phyloP scores from a whole-genome alignment of 2,797 vertebrate genomes.

The Pantherophis alleghaniensis region DNA sequence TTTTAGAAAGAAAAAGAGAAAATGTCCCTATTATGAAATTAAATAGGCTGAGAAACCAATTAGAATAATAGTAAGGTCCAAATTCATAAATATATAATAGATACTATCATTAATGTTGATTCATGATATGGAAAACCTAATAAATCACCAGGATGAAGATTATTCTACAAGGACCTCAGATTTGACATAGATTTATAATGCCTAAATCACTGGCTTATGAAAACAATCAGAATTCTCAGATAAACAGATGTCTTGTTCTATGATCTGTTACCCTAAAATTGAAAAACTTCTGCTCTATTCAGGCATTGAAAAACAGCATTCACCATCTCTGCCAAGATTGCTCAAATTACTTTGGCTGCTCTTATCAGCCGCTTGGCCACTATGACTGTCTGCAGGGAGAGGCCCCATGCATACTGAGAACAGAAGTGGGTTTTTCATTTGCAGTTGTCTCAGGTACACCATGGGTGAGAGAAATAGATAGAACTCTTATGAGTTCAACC shows the following conservation, averaged over 20 bases:
- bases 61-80: background rate
- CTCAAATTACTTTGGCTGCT: background rate
- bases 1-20: background rate
- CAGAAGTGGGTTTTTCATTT: background rate
- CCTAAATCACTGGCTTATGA: background rate
- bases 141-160: background rate
- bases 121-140: background rate
- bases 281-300: background rate
- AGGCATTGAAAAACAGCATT: background rate
- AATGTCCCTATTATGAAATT: background rate
- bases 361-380: background rate
- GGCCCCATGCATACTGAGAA: background rate
- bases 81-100: background rate
- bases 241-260: background rate
- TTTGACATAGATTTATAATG: background rate
- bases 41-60: constrained; percentile 5
- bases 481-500: background rate
- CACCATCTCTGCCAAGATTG: background rate
- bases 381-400: background rate
- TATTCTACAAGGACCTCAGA: background rate
- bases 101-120: background rate
- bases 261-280: background rate
- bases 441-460: background rate
- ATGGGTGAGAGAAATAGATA: background rate
- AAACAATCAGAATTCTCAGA: background rate